A percentile compares a stretch with the other conserved stretches of the same genome.
Evolutionary conservation across 1,140 invertebrate genomes (phyloP).

Genomic region (Papilio polytes): DNA sequence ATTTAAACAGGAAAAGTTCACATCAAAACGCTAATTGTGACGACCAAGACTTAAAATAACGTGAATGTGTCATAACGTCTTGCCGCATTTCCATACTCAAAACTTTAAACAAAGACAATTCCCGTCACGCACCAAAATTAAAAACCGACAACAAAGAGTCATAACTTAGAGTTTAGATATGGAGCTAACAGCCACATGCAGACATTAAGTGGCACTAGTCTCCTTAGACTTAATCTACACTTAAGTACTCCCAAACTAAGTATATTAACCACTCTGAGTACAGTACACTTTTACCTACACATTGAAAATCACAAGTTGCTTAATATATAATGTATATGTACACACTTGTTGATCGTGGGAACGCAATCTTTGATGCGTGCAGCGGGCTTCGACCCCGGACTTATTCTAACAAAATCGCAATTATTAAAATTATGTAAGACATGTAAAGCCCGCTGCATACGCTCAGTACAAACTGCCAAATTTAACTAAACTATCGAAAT

Average conservation of each 20-base stretch:
- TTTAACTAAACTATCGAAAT: too few species aligned
- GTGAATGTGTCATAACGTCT: not conserved
- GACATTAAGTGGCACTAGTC: not conserved
- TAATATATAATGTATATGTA: conserved; percentile 8
- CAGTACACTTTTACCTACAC: not conserved
- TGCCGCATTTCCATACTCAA: not conserved
- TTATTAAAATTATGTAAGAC: conserved; percentile 4
- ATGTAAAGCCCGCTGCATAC: not conserved
- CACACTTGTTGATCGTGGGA: conserved; percentile 25
- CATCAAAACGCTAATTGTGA: not conserved
- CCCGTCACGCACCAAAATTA: conserved; percentile 5
- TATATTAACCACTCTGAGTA: not conserved
- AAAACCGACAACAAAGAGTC: not conserved
- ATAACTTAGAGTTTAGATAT: not conserved
- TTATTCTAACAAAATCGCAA: conserved; percentile 3
- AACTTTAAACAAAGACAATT: not conserved
- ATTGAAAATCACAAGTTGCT: not conserved
- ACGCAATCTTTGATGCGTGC: conserved; percentile 21
- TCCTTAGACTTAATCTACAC: not conserved
- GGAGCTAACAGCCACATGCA: not conserved
- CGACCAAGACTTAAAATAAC: conserved; percentile 3
- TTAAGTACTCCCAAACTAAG: not conserved
- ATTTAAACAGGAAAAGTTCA: not conserved
- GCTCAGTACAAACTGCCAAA: too few species aligned
- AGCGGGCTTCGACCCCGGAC: conserved; percentile 24